A percentile compares a stretch with the other conserved stretches of the same genome.
These are phyloP conservation scores for Empidonax alnorum DNA, from an alignment of 2,113 vertebrate genomes.

Conservation along the genomic window DNA sequence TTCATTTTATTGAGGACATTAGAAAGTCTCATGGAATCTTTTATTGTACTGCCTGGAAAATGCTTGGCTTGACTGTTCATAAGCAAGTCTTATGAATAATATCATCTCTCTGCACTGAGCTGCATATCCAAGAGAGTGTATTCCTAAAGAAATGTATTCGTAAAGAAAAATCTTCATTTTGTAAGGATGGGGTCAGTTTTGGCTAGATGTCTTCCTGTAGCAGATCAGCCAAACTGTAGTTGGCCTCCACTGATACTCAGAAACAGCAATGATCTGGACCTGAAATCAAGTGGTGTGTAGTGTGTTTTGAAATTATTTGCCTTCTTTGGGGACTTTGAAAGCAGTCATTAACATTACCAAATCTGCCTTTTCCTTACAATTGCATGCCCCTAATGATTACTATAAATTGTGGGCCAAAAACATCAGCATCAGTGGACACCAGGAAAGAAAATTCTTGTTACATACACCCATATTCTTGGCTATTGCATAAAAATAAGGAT, in stretches of 20 bases:
- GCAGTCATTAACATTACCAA: neutral
- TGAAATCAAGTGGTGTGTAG: neutral
- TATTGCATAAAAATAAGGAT: neutral
- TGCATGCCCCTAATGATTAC: neutral
- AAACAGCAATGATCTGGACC: neutral
- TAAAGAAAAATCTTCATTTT: slow-evolving; percentile 19
- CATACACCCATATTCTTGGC: neutral
- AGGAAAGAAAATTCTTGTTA: neutral
- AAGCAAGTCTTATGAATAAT: neutral
- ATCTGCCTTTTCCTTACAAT: neutral
- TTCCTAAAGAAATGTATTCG: neutral
- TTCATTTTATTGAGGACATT: neutral
- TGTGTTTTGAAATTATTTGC: neutral
- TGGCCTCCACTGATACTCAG: neutral
- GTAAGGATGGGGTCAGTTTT: slow-evolving; percentile 23
- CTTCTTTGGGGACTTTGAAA: neutral
- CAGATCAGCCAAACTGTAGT: slow-evolving; percentile 24
- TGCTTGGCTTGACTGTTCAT: neutral
- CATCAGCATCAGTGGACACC: neutral
- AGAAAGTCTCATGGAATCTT: neutral
- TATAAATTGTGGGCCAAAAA: neutral
- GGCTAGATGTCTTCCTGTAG: neutral
- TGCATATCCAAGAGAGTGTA: neutral
- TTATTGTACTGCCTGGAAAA: neutral
- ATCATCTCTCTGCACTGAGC: neutral